Evolutionary conservation across 2,113 vertebrate species (phyloP), one percentile per base, ranked within the genome.

Genomic region (Lepus americanus): DNA sequence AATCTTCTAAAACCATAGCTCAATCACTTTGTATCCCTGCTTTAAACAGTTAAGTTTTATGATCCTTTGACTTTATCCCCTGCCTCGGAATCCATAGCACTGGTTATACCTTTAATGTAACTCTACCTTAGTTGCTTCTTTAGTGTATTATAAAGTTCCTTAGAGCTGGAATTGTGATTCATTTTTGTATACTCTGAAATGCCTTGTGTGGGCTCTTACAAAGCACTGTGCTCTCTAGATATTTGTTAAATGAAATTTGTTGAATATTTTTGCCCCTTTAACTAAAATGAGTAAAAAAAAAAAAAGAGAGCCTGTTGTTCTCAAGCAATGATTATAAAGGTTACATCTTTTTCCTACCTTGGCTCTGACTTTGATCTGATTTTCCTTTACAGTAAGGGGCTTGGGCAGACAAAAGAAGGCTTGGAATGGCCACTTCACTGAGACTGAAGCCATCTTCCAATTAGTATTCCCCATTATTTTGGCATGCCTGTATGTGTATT

Each of bases 231-330:
- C 53, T 85, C 31, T 92, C 82, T 95, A 85, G 88, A 79, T 53
- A 66, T 20, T 67, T 77, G 36, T 70, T 92, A 82, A 94, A 51
- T 87, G 12, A 69, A 81, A 79, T n/a, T 84, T 92, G 63, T 94
- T 95, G n/a, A 82, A 80, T 89, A 44, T 86, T 10, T 84, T 84
- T 84, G n/a, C 22, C 92, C 72, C n/a, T 39, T 76, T 94, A 93
- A 53, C 53, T 63, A 94, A 92, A 88, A 84, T 90, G 6, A 88
- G 87, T 96, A 33, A 5, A 67, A 89, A 85, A 79, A 94, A 74
- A 69, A 94, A 74, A 69, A 27, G 39, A 51, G 4, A 91, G 33
- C 12, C 33, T 88, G 3, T 93, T 88, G 49, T 70, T 39, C 7
- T 93, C 20, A 77, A 80, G n/a, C 39, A 85, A 44, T 90, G 44